Percentiles rank a stretch among this genome's conserved stretches.
Evolutionary conservation across 1,140 invertebrate species (phyloP).

Genomic region (Zophobas morio): DNA sequence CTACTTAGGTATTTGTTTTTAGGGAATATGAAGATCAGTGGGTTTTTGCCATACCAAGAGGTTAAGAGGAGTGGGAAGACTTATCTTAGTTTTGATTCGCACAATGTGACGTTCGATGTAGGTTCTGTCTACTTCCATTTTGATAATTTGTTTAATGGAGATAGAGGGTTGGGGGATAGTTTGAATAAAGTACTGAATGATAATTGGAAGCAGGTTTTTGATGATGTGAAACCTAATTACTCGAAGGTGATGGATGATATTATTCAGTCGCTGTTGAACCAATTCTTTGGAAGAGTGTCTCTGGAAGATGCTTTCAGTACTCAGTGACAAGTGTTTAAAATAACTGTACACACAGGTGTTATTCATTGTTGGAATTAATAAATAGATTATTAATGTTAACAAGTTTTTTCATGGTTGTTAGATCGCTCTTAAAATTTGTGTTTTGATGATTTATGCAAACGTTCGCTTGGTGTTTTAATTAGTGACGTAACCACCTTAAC

Average conservation of each 20-base stretch:
- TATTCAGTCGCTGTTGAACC: not conserved
- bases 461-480: too few relatives aligned
- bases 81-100: not conserved
- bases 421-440: too few relatives aligned
- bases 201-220: slow-evolving; percentile 12
- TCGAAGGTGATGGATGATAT: not conserved
- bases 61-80: slow-evolving; percentile 5
- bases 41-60: not conserved
- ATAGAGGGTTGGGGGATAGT: not conserved
- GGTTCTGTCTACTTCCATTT: slow-evolving; percentile 11
- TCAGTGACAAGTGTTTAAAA: not conserved
- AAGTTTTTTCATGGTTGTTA: not conserved
- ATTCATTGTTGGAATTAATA: too few relatives aligned
- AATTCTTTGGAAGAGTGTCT: not conserved
- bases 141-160: slow-evolving; percentile 21
- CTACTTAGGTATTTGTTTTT: not conserved
- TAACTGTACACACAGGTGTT: not conserved
- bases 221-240: slow-evolving; percentile 18
- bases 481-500: too few relatives aligned
- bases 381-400: not conserved
- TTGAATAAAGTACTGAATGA: slow-evolving; percentile 11
- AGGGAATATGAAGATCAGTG: not conserved
- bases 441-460: too few relatives aligned
- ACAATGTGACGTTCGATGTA: not conserved
- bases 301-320: not conserved